Evolutionary conservation across 2,888 invertebrate genomes (phyloP), one percentile per base, ranked within the genome.

Genomic region (Andrena haemorrhoa): DNA sequence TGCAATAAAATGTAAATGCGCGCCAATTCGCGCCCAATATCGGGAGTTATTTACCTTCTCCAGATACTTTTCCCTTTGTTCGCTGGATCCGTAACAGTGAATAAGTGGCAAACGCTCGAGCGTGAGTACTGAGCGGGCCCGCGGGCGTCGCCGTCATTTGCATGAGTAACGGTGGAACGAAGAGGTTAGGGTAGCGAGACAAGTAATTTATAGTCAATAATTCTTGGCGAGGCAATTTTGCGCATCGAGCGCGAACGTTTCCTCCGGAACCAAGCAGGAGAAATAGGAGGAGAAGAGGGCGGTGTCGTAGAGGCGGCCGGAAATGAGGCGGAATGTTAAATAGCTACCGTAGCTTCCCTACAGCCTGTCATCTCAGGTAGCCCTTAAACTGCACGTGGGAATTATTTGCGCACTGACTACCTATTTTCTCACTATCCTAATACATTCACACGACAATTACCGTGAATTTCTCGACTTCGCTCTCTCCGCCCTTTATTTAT

Each of bases 151-250:
- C 69, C 87, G 86, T 89, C 89, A 90, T 92, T 91, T 88, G 90
- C 90, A 91, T 91, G 91, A 91, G 86, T 91, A 91, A 92, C 89
- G 89, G 89, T 82, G 88, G 77, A 85, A 80, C 86, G 80, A 80
- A 79, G 82, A 82, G 72, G 82, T 82, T 84, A 83, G 88, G 86
- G 86, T 86, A 81, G 86, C 83, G 84, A 85, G 83, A 86, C 87
- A 89, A 87, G 90, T 90, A 91, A 92, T 92, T 92, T 92, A 92
- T 92, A 90, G 92, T 91, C 92, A 89, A 92, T 92, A 92, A 92
- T 91, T 92, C 91, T 91, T 90, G 85, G 84, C 87, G 82, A 87
- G 88, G 91, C 91, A 92, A 92, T 92, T 92, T 92, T 92, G n/a
- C 92, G 87, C 92, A 91, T 90, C 89, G 89, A 88, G 89, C 88